phyloP scores from a whole-genome alignment of 2,797 vertebrate species.

The Varecia variegata region DNA sequence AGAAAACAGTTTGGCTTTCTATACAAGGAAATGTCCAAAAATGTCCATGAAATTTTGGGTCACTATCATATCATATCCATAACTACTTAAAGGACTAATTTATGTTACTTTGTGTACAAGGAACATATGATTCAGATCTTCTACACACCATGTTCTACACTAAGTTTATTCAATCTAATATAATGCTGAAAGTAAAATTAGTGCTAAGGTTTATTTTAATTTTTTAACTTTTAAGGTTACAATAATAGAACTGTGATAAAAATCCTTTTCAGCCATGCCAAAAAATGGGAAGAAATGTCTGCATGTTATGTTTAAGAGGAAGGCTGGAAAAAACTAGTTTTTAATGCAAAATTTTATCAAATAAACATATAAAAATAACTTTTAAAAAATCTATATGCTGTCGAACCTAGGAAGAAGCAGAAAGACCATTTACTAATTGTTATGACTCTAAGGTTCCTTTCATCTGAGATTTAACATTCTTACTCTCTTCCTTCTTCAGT shows the following conservation, averaged over 20 bases:
- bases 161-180: neutral
- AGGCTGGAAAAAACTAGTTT: neutral
- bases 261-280: neutral
- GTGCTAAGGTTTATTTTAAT: neutral
- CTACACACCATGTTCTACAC: neutral
- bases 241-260: neutral
- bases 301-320: neutral
- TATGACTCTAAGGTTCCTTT: neutral
- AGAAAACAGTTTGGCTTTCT: neutral
- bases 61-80: neutral
- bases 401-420: neutral
- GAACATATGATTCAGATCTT: neutral
- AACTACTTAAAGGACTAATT: neutral
- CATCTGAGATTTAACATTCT: neutral
- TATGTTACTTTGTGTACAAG: neutral
- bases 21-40: neutral
- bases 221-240: constrained; percentile 30
- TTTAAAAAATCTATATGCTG: neutral
- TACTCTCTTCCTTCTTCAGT: constrained; percentile 76
- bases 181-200: neutral
- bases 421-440: neutral
- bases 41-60: neutral
- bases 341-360: neutral
- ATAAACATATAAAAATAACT: neutral
- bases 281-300: neutral